Conservation (phyloP, 2,797 vertebrate genomes). For the Sebastes dallii region DNA sequence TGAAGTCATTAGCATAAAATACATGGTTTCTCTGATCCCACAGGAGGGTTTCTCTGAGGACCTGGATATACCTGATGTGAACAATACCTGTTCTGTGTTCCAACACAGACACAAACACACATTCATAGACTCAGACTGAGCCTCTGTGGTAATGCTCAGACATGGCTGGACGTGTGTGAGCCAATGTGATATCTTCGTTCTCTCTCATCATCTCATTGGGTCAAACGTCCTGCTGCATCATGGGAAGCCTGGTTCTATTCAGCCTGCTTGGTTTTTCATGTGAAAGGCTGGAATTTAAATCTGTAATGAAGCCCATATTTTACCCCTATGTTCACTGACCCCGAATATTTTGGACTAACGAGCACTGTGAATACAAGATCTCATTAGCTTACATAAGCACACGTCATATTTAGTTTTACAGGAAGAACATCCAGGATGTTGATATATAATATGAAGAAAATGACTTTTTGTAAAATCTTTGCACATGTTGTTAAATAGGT, state of each 20-base stretch:
- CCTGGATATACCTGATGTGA: background rate
- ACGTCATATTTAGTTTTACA: too few species aligned
- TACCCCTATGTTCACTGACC: background rate
- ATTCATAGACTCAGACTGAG: background rate
- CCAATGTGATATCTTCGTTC: background rate
- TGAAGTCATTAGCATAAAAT: background rate
- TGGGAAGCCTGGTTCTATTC: background rate
- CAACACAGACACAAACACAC: background rate
- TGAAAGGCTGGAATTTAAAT: background rate
- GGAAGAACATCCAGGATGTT: too few species aligned
- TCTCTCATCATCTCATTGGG: conserved; percentile 2
- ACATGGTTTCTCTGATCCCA: background rate
- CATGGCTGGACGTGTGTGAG: background rate
- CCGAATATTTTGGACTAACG: background rate
- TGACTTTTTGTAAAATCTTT: too few species aligned
- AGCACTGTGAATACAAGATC: background rate
- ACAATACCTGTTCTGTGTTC: background rate
- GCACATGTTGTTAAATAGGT: too few species aligned
- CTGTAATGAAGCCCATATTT: background rate
- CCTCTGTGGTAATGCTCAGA: background rate
- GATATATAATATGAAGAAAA: too few species aligned
- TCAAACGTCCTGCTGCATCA: conserved; percentile 7
- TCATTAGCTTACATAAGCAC: conserved; percentile 8
- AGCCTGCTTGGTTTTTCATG: background rate
- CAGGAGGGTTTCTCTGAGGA: background rate